Conservation (phyloP, 2,113 vertebrate genomes). For the Bagarius yarrelli region DNA sequence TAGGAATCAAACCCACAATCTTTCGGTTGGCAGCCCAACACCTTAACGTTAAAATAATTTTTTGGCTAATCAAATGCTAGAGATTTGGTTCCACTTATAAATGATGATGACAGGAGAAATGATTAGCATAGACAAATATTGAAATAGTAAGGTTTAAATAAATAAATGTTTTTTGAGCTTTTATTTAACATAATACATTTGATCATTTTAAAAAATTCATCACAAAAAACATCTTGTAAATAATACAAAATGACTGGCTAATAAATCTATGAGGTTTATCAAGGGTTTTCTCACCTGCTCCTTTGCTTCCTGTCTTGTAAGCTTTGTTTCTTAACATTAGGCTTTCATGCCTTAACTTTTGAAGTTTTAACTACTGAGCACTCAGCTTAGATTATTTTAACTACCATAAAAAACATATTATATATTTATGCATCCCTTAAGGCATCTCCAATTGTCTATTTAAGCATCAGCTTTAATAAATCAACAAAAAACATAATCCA, state of each 20-base stretch:
- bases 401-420: no score
- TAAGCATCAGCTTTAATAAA: no score
- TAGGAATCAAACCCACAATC: no score
- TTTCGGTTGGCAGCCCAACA: no score
- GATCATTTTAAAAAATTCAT: background rate
- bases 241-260: background rate
- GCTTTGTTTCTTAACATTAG: conserved; percentile 60
- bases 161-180: no score
- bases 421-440: no score
- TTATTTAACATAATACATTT: no score
- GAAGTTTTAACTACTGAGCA: conserved; percentile 63
- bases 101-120: background rate
- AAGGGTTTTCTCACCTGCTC: conserved; percentile 58
- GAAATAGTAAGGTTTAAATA: background rate
- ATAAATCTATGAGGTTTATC: background rate
- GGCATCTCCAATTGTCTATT: no score
- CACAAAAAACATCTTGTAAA: background rate
- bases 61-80: no score
- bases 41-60: no score
- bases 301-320: conserved; percentile 58
- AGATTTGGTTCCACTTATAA: no score
- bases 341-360: conserved; percentile 64
- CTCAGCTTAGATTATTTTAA: conserved; percentile 64
- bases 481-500: background rate
- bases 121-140: background rate